phyloP scores from a whole-genome alignment of 2,113 vertebrate genomes.

The Propithecus coquereli region DNA sequence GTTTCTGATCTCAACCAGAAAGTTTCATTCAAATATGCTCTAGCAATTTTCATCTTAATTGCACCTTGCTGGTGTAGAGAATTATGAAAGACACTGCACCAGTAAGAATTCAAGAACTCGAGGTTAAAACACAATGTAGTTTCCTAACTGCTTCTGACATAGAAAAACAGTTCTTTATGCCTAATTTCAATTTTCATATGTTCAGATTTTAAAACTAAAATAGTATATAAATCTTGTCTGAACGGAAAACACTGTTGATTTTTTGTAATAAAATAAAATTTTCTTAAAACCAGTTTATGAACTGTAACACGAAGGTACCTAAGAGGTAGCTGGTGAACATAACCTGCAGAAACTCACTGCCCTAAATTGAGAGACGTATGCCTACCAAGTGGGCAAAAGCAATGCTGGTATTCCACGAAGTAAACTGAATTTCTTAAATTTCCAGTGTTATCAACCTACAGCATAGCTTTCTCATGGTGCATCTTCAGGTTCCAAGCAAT shows the following conservation, averaged over 20 bases:
- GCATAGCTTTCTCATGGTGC: background rate
- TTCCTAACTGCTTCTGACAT: constrained; percentile 26
- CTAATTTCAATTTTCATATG: constrained; percentile 51
- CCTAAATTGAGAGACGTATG: background rate
- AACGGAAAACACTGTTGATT: constrained; percentile 21
- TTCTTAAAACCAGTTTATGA: constrained; percentile 14
- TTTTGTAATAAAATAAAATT: constrained; percentile 33
- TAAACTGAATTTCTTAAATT: background rate
- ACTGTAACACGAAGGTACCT: background rate
- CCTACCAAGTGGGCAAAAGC: background rate
- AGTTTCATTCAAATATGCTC: constrained; percentile 55
- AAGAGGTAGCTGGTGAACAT: background rate
- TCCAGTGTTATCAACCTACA: background rate
- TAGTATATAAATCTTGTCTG: background rate
- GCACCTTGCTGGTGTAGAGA: constrained; percentile 52
- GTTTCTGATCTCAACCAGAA: constrained; percentile 65
- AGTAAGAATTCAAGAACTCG: constrained; percentile 55
- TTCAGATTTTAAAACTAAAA: constrained; percentile 51
- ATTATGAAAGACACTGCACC: constrained; percentile 51
- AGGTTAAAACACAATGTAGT: constrained; percentile 62
- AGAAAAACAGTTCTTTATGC: background rate
- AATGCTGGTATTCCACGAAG: background rate
- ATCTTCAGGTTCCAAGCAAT: background rate
- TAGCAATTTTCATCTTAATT: constrained; percentile 74
- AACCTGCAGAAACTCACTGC: background rate